Percentiles rank a stretch among this genome's conserved stretches.
Conservation (phyloP, 2,797 vertebrate species). For the Parauchenoglanis ngamensis region DNA sequence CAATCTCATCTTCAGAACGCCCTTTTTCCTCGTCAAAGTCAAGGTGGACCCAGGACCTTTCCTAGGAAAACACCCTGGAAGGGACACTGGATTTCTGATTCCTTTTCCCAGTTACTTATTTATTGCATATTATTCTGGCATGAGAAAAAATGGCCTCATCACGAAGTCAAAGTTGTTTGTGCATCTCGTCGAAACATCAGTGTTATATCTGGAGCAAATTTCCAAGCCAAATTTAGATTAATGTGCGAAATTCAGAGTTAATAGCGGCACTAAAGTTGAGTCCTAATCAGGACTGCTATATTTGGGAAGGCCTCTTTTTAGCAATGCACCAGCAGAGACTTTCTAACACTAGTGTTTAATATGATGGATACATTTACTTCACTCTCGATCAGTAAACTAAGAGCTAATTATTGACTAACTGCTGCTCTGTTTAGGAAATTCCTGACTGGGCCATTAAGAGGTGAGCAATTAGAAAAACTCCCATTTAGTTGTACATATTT, state of each 20-base stretch:
- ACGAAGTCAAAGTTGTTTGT: background rate
- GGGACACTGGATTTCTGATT: background rate
- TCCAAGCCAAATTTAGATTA: background rate
- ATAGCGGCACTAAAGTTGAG: background rate
- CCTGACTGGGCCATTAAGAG: background rate
- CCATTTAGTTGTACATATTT: background rate
- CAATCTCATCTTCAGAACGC: background rate
- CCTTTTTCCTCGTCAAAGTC: background rate
- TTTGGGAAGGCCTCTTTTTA: background rate
- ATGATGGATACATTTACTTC: background rate
- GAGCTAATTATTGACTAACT: background rate
- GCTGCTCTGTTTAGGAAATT: background rate
- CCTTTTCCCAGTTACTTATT: background rate
- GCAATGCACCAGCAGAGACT: background rate
- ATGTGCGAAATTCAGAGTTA: background rate
- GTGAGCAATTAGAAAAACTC: background rate
- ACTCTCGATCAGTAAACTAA: background rate
- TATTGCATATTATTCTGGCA: background rate
- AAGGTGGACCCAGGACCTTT: background rate
- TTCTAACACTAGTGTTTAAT: background rate
- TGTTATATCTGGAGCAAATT: background rate
- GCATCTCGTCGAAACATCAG: background rate
- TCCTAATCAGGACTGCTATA: background rate
- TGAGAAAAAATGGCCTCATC: background rate
- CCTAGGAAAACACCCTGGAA: background rate